Conservation (phyloP, 2,888 invertebrate genomes). For the Synanthedon andrenaeformis region DNA sequence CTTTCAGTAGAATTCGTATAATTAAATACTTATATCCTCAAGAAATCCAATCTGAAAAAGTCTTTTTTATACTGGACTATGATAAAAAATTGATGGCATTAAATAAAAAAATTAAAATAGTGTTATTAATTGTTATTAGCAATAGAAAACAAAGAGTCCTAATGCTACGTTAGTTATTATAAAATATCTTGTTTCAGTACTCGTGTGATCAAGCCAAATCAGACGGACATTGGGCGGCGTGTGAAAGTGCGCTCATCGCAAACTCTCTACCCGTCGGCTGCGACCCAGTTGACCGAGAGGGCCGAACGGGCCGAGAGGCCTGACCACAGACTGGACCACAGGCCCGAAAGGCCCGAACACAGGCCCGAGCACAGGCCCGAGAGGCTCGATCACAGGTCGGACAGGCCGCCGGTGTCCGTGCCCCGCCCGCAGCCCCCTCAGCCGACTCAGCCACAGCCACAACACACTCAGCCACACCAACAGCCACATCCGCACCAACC, state of each 20-base stretch:
- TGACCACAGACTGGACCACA: slow-evolving; percentile 1
- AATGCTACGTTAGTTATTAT: too few species aligned
- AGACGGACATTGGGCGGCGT: slow-evolving; percentile 88
- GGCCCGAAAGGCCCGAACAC: slow-evolving; percentile 7
- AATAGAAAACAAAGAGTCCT: too few species aligned
- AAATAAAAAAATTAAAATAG: too few species aligned
- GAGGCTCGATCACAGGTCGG: slow-evolving; percentile 32
- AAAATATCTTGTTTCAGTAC: slow-evolving; percentile 74
- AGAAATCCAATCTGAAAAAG: too few species aligned
- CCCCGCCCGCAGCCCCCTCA: slow-evolving; percentile 16
- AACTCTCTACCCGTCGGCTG: slow-evolving; percentile 43
- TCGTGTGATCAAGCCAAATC: slow-evolving; percentile 92
- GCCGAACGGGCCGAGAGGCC: slow-evolving; percentile 11
- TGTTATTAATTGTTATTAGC: too few species aligned
- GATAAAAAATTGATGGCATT: too few species aligned
- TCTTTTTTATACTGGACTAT: too few species aligned
- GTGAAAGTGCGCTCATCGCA: slow-evolving; percentile 77
- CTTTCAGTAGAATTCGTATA: too few species aligned
- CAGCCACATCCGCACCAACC: slow-evolving; percentile 50
- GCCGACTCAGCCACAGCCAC: slow-evolving; percentile 21
- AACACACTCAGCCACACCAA: slow-evolving; percentile 37
- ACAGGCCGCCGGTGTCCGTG: slow-evolving; percentile 25
- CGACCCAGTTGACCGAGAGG: slow-evolving; percentile 26
- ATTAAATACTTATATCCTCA: too few species aligned
- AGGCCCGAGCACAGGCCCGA: slow-evolving; percentile 16